Base-by-base conservation (phyloP, 2,797 vertebrate species). In the Macroramphosus scolopax region DNA sequence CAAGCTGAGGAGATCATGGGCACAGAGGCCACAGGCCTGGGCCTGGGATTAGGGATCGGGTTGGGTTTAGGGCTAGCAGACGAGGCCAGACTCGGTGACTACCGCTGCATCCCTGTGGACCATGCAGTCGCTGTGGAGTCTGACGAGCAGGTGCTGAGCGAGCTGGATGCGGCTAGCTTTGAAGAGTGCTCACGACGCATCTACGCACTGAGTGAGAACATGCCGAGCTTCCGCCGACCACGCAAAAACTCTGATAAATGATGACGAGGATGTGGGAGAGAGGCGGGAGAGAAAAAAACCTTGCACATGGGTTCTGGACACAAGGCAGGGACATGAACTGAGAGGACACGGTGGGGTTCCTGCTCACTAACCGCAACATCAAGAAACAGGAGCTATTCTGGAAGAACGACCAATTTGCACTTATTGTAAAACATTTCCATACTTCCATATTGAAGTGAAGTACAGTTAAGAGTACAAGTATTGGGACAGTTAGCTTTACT, bases 161-260 rank as follows among this genome's bases (percentile, higher is more conserved):
- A 98, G 72, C 80, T 92, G 42, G 91, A 92, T 26, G 80, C 58
- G 2, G 86, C 89, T 0, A 88, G 89, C 28, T 95, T 99, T 1
- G 95, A 98, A 68, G 97, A 99, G 87, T 97, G 97, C 87, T 97
- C 95, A 20, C 89, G 94, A 28, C 93, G 97, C 83, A 98, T 99
- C 87, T 97, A 92, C 51, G 96, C 97, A 76, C 93, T 99, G 62
- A 98, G 91, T 0, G 93, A 98, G 75, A 98, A 96, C 33, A 85
- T 93, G 76, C 94, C 95, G 68, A 96, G 93, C 80, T 99, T 98
- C 83, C 93, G 95, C 32, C 80, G 95, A 11, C 94, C 94, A 0
- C 92, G 96, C 49, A 95, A 97, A 77, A 94, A 93, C 68, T 99
- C 94, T 0, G 96, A 99, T 32, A 99, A 99, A 82, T 98, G 88